Base-by-base conservation (phyloP, 2,797 vertebrate genomes). In the Sebastes vulpes region DNA sequence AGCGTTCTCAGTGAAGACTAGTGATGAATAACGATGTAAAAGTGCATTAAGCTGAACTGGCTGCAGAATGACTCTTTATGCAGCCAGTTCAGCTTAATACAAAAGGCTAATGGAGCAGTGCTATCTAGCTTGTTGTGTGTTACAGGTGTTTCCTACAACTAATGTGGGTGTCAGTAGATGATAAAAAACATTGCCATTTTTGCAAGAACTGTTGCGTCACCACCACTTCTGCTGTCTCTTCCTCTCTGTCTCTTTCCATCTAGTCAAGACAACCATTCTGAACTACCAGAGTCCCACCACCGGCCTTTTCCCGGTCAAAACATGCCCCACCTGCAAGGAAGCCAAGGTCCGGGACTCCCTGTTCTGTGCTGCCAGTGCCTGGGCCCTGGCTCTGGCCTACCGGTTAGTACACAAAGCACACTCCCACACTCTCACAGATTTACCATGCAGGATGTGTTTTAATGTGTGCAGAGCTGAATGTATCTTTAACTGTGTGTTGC, bases 211-310 rank as follows among this genome's bases (percentile, higher is more conserved):
- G 23, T 65, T 78, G 48, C 52, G 2, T 75, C 38, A 70, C 14
- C 16, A 38, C 5, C 14, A 32, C 9, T 35, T 77, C 32, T 1
- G 1, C 52, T 79, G 1, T 57, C 2, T 82, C 12, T 79, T 21
- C 74, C 21, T 68, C 50, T 69, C 38, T 65, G 9, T 86, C 14
- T 88, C n/a, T 69, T 54, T 78, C 38, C 32, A 29, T 89, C 3
- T 85, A 99, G 98, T 98, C 63, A 99, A 99, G 89, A 90, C 95
- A 31, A 99, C 98, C 0, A 93, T 99, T 82, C 92, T 99, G 73
- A 94, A 97, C 83, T 96, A 97, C 94, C 98, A 99, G 92, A 99
- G 97, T 84, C 97, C 98, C 25, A 98, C 98, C 20, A 99, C 98
- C 0, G 98, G 98, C 57, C 96, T 99, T 2, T 99, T 99, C 70